These are phyloP conservation scores for Mastigias papua DNA, from an alignment of 30 jellyfish, hydroid and myxozoan species.

Conservation along the genomic window DNA sequence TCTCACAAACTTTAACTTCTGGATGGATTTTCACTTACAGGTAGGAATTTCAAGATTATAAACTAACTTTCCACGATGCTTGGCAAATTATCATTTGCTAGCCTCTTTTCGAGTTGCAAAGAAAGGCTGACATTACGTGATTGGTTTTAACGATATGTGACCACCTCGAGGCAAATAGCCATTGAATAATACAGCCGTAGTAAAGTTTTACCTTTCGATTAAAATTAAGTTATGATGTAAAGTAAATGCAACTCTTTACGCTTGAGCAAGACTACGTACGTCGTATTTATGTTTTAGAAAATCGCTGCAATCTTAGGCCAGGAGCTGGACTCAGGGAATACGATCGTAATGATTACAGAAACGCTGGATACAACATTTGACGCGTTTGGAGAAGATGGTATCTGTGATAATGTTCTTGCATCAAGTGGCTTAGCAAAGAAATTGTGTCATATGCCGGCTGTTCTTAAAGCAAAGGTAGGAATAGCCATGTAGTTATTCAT, in stretches of 20 bases:
- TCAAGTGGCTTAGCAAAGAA: constrained; percentile 44
- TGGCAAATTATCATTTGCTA: no score
- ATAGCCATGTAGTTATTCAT: neutral
- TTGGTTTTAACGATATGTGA: no score
- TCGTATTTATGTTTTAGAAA: neutral
- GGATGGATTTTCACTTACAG: no score
- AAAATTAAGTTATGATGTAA: no score
- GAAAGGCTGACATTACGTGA: no score
- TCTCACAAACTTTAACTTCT: neutral
- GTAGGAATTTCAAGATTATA: no score
- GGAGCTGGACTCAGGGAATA: constrained; percentile 1
- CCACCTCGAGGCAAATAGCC: no score
- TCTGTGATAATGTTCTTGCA: constrained; percentile 28
- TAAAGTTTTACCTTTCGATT: no score
- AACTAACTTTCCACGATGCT: no score
- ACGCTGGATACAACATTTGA: constrained; percentile 58
- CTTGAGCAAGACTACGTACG: neutral
- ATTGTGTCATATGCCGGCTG: neutral
- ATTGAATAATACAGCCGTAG: no score
- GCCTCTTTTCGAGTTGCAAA: no score
- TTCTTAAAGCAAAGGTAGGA: constrained; percentile 5
- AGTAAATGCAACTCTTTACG: no score
- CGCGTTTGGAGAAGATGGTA: constrained; percentile 62
- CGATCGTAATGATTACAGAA: constrained; percentile 31
- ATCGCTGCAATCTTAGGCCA: constrained; percentile 3